A percentile compares a stretch with the other conserved stretches of the same genome.
These are phyloP conservation scores for Hippoglossus stenolepis DNA, from an alignment of 2,113 vertebrate species.

Conservation along the genomic window DNA sequence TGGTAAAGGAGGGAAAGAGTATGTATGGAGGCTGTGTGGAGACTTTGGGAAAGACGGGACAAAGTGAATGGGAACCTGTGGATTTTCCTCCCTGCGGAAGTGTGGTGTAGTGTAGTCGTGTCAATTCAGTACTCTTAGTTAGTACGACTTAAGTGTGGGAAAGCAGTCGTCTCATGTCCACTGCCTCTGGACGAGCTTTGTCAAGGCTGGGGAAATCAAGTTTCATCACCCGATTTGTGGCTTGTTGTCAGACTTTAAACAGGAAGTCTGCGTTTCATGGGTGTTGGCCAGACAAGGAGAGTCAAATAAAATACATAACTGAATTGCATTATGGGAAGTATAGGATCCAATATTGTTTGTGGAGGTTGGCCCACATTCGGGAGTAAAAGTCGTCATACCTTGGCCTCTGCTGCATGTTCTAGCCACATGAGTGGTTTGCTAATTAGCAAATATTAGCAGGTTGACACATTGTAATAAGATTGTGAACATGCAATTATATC, in stretches of 20 bases:
- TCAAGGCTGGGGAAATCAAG: constrained; percentile 3
- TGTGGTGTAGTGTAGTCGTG: too few relatives aligned
- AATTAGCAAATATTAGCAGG: neutral
- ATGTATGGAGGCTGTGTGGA: too few relatives aligned
- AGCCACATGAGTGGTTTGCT: neutral
- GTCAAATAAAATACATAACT: neutral
- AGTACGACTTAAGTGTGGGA: too few relatives aligned
- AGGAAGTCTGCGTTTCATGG: neutral
- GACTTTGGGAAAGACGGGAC: too few relatives aligned
- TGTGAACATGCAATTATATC: neutral
- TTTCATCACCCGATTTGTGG: neutral
- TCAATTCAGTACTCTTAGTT: neutral
- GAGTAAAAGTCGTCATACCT: neutral
- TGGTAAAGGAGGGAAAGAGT: too few relatives aligned
- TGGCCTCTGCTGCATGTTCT: neutral
- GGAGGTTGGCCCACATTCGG: neutral
- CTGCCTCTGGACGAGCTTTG: neutral
- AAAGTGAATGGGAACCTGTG: too few relatives aligned
- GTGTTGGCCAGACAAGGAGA: neutral
- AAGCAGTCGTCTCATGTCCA: neutral
- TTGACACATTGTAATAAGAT: neutral
- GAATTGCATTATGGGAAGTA: neutral
- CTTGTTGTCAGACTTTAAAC: neutral
- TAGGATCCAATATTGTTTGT: neutral
- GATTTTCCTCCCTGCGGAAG: too few relatives aligned